Evolutionary conservation across 2,113 vertebrate species (phyloP).

Genomic region (Nyctibius bracteatus): DNA sequence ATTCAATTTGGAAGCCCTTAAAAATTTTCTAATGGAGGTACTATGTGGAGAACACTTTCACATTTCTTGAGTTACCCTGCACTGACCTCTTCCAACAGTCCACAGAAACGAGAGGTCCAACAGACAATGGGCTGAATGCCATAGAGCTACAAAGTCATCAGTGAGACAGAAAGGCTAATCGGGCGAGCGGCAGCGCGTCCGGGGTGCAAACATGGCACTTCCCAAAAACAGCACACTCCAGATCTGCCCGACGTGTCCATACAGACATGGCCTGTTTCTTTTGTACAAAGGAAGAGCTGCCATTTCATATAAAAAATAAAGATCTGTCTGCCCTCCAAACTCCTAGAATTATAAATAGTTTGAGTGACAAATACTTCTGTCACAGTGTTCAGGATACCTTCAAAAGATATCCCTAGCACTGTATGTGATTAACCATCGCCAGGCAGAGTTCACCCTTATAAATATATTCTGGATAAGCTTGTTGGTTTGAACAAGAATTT

Average conservation of each 20-base stretch:
- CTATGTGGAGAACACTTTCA: background rate
- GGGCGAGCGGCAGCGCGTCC: background rate
- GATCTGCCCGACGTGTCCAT: rapidly evolving
- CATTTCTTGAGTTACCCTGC: background rate
- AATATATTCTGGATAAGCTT: background rate
- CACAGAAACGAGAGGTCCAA: background rate
- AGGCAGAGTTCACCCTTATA: background rate
- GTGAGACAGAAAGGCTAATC: background rate
- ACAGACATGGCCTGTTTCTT: background rate
- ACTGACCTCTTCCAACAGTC: background rate
- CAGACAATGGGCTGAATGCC: background rate
- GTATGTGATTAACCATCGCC: background rate
- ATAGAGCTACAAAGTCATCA: background rate
- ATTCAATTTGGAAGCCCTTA: background rate
- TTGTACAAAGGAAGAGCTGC: background rate
- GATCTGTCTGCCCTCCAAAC: background rate
- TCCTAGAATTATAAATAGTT: slow-evolving; percentile 50
- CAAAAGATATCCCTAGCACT: slow-evolving; percentile 13
- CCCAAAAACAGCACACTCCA: background rate
- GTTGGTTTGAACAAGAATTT: slow-evolving; percentile 5
- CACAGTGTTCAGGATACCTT: background rate
- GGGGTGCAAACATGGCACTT: background rate
- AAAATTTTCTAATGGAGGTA: background rate
- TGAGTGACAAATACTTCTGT: slow-evolving; percentile 55
- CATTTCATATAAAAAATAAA: background rate